A percentile compares a stretch with the other conserved stretches of the same genome.
phyloP scores from a whole-genome alignment of 2,797 vertebrate genomes.

The Platyrinchus mystaceus region DNA sequence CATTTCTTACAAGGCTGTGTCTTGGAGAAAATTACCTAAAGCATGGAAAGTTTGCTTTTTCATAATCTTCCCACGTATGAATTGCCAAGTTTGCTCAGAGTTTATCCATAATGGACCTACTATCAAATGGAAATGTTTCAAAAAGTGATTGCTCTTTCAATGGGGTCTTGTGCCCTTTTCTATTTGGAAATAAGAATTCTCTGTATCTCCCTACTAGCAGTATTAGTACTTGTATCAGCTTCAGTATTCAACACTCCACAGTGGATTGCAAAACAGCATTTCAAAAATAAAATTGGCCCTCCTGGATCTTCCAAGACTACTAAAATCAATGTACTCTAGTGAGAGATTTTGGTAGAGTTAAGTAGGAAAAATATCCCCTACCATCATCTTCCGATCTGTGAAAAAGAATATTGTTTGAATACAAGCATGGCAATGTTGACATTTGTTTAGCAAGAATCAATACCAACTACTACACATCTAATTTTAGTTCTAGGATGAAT shows the following conservation, averaged over 20 bases:
- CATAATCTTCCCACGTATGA: neutral
- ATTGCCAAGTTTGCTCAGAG: neutral
- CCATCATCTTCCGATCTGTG: neutral
- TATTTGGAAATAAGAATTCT: neutral
- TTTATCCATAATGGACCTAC: neutral
- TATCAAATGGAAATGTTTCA: neutral
- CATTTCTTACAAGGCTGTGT: neutral
- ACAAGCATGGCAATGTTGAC: neutral
- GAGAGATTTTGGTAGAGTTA: neutral
- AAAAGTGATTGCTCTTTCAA: neutral
- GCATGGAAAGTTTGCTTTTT: neutral
- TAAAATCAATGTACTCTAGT: neutral
- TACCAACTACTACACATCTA: neutral
- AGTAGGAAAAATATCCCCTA: neutral
- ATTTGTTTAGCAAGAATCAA: conserved; percentile 14
- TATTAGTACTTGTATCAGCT: neutral
- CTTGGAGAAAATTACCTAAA: neutral
- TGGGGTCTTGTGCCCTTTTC: neutral
- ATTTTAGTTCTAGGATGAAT: neutral
- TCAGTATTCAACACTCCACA: neutral
- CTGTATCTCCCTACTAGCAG: neutral
- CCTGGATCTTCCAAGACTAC: neutral
- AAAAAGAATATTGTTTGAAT: neutral
- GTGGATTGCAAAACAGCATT: neutral
- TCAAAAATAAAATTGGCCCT: neutral